A percentile compares a stretch with the other conserved stretches of the same genome.
Evolutionary conservation across 2,888 invertebrate genomes (phyloP).

Genomic region (Phasia obesa): DNA sequence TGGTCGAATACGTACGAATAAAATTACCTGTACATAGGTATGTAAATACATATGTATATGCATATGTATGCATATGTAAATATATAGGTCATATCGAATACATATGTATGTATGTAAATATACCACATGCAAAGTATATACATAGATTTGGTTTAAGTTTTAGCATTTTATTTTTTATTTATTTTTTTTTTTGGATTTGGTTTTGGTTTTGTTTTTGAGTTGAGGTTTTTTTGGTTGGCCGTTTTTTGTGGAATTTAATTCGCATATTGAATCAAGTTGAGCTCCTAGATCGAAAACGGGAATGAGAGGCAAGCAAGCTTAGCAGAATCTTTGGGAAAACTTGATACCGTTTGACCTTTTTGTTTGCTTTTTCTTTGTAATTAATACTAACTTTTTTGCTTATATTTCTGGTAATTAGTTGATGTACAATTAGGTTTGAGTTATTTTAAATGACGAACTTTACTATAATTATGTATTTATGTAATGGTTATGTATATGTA

Average conservation of each 20-base stretch:
- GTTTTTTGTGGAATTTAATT: slow-evolving; percentile 80
- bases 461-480: slow-evolving; percentile 28
- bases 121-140: slow-evolving; percentile 24
- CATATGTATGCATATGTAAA: neutral
- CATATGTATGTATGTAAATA: slow-evolving; percentile 23
- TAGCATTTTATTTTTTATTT: neutral
- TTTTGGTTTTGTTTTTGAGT: slow-evolving; percentile 32
- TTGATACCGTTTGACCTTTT: slow-evolving; percentile 79
- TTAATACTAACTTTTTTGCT: slow-evolving; percentile 7
- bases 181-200: neutral
- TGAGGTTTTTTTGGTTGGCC: slow-evolving; percentile 63
- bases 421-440: slow-evolving; percentile 20
- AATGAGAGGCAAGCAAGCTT: slow-evolving; percentile 83
- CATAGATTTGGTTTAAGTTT: neutral
- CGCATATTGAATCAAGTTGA: slow-evolving; percentile 82
- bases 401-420: slow-evolving; percentile 13
- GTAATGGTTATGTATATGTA: neutral
- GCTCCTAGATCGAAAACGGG: slow-evolving; percentile 83
- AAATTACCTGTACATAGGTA: slow-evolving; percentile 10
- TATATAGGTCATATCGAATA: slow-evolving; percentile 13
- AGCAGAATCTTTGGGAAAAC: slow-evolving; percentile 82
- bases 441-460: slow-evolving; percentile 20
- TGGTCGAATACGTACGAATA: slow-evolving; percentile 52
- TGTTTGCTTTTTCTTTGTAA: slow-evolving; percentile 56
- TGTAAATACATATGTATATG: neutral